These are phyloP conservation scores for Tachycineta bicolor DNA, from an alignment of 2,113 vertebrate species.

Conservation along the genomic window DNA sequence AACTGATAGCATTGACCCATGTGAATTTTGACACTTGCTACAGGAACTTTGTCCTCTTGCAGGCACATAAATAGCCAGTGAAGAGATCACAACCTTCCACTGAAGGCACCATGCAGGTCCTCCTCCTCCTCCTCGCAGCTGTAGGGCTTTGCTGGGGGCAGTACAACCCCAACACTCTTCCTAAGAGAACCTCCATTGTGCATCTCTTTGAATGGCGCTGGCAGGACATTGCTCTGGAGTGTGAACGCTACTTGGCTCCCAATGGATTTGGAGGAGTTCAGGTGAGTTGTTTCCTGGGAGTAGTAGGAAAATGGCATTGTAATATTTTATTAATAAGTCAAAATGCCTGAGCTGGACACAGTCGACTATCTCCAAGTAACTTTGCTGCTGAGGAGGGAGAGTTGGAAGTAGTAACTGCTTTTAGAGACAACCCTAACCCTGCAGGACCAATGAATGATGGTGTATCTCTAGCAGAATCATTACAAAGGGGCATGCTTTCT, in stretches of 20 bases:
- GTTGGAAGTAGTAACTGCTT: neutral
- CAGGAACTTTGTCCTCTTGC: neutral
- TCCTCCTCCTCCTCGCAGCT: slow-evolving; percentile 71
- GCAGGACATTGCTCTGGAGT: slow-evolving; percentile 88
- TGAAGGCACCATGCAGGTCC: slow-evolving; percentile 76
- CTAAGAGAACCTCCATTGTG: slow-evolving; percentile 82
- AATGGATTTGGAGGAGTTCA: slow-evolving; percentile 93
- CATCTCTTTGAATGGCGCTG: slow-evolving; percentile 94
- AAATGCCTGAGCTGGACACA: neutral
- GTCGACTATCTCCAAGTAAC: neutral
- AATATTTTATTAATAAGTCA: neutral
- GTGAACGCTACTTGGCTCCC: slow-evolving; percentile 87
- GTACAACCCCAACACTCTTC: slow-evolving; percentile 71
- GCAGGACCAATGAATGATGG: neutral
- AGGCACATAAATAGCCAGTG: slow-evolving; percentile 53
- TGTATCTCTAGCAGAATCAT: neutral
- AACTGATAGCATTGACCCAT: neutral
- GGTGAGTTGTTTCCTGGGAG: slow-evolving; percentile 73
- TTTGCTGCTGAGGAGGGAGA: neutral
- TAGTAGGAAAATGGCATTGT: neutral
- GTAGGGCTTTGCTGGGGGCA: slow-evolving; percentile 79
- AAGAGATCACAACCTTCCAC: neutral
- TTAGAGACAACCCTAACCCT: neutral
- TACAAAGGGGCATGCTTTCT: neutral
- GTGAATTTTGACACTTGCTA: slow-evolving; percentile 17